Percentiles rank a stretch among this genome's conserved stretches.
Evolutionary conservation across 1,140 invertebrate genomes (phyloP).

Genomic region (Macrocentrus cingulum): DNA sequence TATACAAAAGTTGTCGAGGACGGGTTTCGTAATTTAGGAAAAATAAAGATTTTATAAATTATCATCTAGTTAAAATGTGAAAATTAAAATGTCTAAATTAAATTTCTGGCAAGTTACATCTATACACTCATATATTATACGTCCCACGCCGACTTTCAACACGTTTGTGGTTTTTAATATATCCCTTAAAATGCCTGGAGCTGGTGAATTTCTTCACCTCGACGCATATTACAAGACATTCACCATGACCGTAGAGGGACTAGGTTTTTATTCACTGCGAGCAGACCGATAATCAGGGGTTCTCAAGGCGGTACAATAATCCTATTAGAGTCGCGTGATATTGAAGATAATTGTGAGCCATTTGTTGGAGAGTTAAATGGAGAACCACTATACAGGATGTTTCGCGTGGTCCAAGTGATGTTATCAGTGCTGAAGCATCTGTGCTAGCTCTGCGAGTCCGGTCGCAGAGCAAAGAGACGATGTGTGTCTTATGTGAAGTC

Average conservation of each 20-base stretch:
- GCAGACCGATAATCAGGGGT: slow-evolving; percentile 30
- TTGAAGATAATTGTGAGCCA: not conserved
- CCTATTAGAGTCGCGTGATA: not conserved
- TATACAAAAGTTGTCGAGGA: no score
- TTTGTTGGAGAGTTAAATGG: not conserved
- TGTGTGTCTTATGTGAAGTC: not conserved
- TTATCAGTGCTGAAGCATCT: slow-evolving; percentile 4
- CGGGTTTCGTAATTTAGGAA: no score
- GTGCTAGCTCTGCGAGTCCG: not conserved
- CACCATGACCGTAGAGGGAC: slow-evolving; percentile 27
- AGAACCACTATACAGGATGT: not conserved
- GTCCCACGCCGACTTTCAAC: slow-evolving; percentile 26
- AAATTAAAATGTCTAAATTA: slow-evolving; percentile 24
- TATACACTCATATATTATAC: slow-evolving; percentile 35
- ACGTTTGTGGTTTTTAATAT: slow-evolving; percentile 24
- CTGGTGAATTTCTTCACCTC: slow-evolving; percentile 26
- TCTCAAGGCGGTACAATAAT: slow-evolving; percentile 23
- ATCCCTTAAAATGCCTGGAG: slow-evolving; percentile 20
- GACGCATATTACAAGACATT: slow-evolving; percentile 18
- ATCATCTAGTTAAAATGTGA: no score
- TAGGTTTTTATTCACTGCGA: slow-evolving; percentile 38
- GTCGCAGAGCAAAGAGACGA: not conserved
- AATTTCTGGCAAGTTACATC: slow-evolving; percentile 19
- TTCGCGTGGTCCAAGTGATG: not conserved
- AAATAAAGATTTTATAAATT: no score